Conservation (phyloP, 1,140 invertebrate genomes). For the Drosophila bocqueti region DNA sequence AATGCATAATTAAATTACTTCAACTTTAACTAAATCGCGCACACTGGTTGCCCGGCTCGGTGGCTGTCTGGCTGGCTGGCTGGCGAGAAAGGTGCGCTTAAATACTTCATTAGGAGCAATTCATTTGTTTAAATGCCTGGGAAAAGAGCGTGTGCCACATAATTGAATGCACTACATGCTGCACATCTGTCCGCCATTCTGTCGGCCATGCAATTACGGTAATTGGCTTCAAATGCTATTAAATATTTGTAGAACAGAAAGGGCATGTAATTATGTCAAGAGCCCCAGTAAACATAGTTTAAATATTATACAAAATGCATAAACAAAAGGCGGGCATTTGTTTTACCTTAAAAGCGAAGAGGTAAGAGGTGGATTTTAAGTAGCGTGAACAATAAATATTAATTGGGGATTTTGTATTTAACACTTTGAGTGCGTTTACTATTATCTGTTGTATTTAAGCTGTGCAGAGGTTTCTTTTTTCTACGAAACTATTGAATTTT, state of each 20-base stretch:
- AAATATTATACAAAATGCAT: conserved; percentile 18
- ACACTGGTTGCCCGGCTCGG: conserved; percentile 1
- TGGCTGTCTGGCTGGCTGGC: too few relatives aligned
- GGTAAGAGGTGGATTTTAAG: not conserved
- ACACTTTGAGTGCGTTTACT: not conserved
- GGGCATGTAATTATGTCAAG: conserved; percentile 39
- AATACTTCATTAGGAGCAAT: conserved; percentile 61
- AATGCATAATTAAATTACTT: conserved; percentile 78
- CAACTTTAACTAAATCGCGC: conserved; percentile 59
- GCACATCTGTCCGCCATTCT: conserved; percentile 24
- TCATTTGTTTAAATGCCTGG: conserved; percentile 57
- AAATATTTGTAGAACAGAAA: conserved; percentile 47
- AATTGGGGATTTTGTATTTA: conserved; percentile 5
- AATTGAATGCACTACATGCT: conserved; percentile 59
- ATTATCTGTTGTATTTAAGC: not conserved
- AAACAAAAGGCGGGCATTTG: conserved; percentile 8
- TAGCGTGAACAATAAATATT: conserved; percentile 2
- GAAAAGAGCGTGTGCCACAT: conserved; percentile 49
- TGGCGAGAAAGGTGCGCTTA: conserved; percentile 35
- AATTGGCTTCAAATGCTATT: conserved; percentile 63
- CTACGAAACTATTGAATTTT: too few relatives aligned
- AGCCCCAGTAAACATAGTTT: conserved; percentile 27
- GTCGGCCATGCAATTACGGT: conserved; percentile 52
- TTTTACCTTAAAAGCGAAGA: not conserved
- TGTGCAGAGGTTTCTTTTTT: not conserved